These are phyloP conservation scores for Cyphomyrus discorhynchus DNA, from an alignment of 2,113 vertebrate genomes.

Conservation along the genomic window DNA sequence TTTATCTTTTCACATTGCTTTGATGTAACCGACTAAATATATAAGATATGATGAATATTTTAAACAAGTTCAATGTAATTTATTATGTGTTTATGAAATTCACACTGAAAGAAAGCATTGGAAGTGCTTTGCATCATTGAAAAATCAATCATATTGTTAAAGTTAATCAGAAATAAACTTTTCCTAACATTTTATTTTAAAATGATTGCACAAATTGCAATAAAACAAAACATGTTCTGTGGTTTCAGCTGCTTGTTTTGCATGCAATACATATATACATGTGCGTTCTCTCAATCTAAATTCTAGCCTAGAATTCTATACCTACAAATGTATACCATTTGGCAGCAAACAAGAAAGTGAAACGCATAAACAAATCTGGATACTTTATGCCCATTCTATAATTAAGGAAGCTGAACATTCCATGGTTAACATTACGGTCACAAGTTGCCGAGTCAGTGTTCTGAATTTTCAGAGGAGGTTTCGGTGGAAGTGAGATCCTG, in stretches of 20 bases:
- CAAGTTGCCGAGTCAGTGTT: constrained; percentile 67
- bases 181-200: not conserved
- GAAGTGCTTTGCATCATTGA: not conserved
- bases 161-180: not conserved
- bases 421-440: constrained; percentile 52
- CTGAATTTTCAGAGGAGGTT: constrained; percentile 58
- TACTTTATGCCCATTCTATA: constrained; percentile 49
- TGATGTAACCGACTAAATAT: constrained; percentile 67
- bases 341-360: constrained; percentile 15
- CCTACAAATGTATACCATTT: constrained; percentile 21
- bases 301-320: constrained; percentile 1
- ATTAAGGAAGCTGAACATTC: constrained; percentile 52
- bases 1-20: constrained; percentile 72
- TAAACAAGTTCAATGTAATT: constrained; percentile 43
- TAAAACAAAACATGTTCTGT: not conserved
- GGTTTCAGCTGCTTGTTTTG: not conserved
- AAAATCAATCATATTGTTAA: not conserved
- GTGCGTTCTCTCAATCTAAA: not conserved
- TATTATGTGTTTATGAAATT: constrained; percentile 14
- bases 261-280: not conserved
- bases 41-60: constrained; percentile 60
- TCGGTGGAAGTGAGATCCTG: constrained; percentile 53
- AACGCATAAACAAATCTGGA: constrained; percentile 10
- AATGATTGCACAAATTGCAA: not conserved
- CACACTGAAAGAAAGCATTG: not conserved